phyloP scores from a whole-genome alignment of 2,113 vertebrate genomes.

The Leptocoma aspasia region DNA sequence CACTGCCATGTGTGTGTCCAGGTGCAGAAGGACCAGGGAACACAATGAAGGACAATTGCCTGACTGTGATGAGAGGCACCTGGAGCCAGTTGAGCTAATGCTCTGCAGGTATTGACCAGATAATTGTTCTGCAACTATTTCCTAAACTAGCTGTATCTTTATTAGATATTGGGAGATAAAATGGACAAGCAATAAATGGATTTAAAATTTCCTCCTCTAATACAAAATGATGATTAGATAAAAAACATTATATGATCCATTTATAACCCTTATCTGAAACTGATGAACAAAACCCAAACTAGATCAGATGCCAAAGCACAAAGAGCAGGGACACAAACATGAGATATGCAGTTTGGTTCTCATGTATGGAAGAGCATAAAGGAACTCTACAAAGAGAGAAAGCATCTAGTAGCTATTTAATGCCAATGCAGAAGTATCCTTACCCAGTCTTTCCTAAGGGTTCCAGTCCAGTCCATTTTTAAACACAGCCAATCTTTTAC shows the following conservation, averaged over 20 bases:
- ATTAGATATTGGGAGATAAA: neutral
- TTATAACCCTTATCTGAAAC: neutral
- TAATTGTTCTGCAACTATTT: neutral
- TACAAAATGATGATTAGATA: neutral
- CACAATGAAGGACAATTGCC: neutral
- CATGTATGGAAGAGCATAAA: neutral
- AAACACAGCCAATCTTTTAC: neutral
- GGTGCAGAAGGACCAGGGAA: neutral
- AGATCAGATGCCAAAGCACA: neutral
- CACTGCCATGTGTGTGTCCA: neutral
- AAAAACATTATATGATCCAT: neutral
- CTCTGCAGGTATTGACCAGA: neutral
- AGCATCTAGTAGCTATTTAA: neutral
- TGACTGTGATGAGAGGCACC: fast-evolving
- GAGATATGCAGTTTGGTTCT: neutral
- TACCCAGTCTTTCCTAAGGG: neutral
- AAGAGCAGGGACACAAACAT: neutral
- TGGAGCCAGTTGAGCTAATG: neutral
- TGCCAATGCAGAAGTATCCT: neutral
- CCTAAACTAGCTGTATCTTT: neutral
- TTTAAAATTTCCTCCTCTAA: neutral
- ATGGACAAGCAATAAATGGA: neutral
- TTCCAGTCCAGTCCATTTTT: neutral
- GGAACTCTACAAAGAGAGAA: neutral
- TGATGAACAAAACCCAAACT: neutral